Evolutionary conservation across 2,797 vertebrate species (phyloP).

Genomic region (Borostomias antarcticus): DNA sequence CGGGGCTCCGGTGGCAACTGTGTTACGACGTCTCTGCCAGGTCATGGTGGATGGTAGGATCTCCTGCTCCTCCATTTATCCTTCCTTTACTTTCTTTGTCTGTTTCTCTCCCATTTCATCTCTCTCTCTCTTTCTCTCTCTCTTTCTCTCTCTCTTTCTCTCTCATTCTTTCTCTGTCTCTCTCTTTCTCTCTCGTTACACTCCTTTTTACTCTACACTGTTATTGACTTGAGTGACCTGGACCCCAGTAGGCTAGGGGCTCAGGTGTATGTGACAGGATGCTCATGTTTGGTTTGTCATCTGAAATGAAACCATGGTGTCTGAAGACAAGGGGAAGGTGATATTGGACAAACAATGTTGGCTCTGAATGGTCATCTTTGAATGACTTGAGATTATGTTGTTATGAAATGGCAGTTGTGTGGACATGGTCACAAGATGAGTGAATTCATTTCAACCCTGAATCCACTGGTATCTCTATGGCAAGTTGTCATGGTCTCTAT

Average conservation of each 20-base stretch:
- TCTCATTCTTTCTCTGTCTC: not conserved
- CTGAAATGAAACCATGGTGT: too few species aligned
- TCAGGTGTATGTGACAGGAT: too few species aligned
- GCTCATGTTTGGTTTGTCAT: too few species aligned
- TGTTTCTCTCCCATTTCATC: slow-evolving; percentile 14
- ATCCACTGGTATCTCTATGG: not conserved
- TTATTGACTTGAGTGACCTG: too few species aligned
- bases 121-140: slow-evolving; percentile 25
- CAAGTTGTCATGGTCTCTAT: not conserved
- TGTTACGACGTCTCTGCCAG: slow-evolving; percentile 81
- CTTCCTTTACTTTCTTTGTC: slow-evolving; percentile 23
- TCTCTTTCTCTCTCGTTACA: not conserved
- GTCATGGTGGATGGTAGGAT: slow-evolving; percentile 80
- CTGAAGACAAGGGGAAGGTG: too few species aligned
- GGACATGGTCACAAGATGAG: not conserved
- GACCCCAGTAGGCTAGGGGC: too few species aligned
- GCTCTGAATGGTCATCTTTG: not conserved
- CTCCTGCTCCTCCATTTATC: slow-evolving; percentile 19
- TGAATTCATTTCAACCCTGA: not conserved
- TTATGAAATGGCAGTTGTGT: not conserved
- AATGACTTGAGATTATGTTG: too few species aligned
- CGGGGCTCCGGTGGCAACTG: slow-evolving; percentile 81
- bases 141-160: not conserved
- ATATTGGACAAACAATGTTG: too few species aligned
- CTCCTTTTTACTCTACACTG: not conserved